Evolutionary conservation across 2,888 invertebrate genomes (phyloP).

Genomic region (Callyntrura sp.): DNA sequence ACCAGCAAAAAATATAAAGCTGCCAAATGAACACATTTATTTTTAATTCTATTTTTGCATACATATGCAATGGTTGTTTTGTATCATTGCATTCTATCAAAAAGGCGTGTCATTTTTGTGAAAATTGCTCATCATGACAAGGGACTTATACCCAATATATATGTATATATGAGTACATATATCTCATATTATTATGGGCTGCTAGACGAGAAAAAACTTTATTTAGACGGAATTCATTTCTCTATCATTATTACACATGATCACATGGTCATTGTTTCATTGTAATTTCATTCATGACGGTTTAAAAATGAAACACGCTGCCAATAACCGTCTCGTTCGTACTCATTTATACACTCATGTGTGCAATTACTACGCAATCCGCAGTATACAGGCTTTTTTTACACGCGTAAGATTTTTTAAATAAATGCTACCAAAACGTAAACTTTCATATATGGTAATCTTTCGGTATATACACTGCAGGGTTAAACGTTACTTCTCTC

Average conservation of each 20-base stretch:
- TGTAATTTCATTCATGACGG: slow-evolving; percentile 17
- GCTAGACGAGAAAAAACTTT: not conserved
- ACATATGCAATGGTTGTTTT: slow-evolving; percentile 1
- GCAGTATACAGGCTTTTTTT: not conserved
- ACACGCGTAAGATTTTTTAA: not conserved
- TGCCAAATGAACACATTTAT: not conserved
- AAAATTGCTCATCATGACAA: slow-evolving; percentile 33
- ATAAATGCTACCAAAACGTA: slow-evolving; percentile 2
- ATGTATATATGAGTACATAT: too few species aligned
- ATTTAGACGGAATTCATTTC: not conserved
- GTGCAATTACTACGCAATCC: not conserved
- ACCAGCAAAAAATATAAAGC: not conserved
- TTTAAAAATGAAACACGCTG: slow-evolving; percentile 41
- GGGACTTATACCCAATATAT: slow-evolving; percentile 26
- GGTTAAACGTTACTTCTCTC: not conserved
- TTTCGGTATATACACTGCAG: not conserved
- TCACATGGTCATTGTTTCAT: slow-evolving; percentile 22
- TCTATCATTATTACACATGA: not conserved
- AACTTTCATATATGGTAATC: not conserved
- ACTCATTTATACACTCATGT: not conserved
- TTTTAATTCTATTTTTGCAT: not conserved
- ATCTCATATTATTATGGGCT: not conserved
- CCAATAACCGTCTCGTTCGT: slow-evolving; percentile 6
- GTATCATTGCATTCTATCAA: not conserved
- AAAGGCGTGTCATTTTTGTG: slow-evolving; percentile 52